Percentiles rank a stretch among this genome's conserved stretches.
phyloP scores from a whole-genome alignment of 1,140 invertebrate genomes.

The Apis cerana region DNA sequence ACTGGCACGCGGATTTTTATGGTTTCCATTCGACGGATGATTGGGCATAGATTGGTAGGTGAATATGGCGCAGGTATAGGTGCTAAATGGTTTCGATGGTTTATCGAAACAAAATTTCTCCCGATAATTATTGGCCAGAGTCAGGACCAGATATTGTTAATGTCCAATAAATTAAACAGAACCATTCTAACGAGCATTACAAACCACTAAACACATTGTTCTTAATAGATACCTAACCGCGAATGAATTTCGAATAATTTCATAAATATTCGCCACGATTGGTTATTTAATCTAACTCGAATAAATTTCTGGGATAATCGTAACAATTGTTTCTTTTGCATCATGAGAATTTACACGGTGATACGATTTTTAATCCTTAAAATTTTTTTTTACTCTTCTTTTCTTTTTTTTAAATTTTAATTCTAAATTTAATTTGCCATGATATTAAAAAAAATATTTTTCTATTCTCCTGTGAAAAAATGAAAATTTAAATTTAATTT shows the following conservation, averaged over 20 bases:
- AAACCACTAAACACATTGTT: not conserved
- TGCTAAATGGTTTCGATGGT: conserved; percentile 69
- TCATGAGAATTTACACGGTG: too few species aligned
- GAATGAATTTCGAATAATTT: not conserved
- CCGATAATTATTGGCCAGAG: conserved; percentile 47
- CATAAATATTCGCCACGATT: not conserved
- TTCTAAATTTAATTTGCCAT: too few species aligned
- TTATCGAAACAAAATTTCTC: conserved; percentile 49
- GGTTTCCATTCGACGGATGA: conserved; percentile 60
- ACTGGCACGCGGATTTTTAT: conserved; percentile 60
- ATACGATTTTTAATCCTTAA: too few species aligned
- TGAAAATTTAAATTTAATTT: too few species aligned
- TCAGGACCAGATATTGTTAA: conserved; percentile 50
- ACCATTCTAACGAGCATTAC: conserved; percentile 4
- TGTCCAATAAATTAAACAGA: conserved; percentile 44
- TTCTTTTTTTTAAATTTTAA: too few species aligned
- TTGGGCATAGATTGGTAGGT: conserved; percentile 63
- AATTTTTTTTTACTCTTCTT: too few species aligned
- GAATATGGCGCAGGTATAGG: conserved; percentile 55
- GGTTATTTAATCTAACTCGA: not conserved
- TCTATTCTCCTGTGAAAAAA: too few species aligned
- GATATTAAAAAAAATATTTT: too few species aligned
- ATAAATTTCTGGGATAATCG: not conserved
- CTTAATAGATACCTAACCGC: not conserved
- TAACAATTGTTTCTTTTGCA: not conserved